Evolutionary conservation across 2,888 invertebrate species (phyloP).

Genomic region (Minunthozetes semirufus): DNA sequence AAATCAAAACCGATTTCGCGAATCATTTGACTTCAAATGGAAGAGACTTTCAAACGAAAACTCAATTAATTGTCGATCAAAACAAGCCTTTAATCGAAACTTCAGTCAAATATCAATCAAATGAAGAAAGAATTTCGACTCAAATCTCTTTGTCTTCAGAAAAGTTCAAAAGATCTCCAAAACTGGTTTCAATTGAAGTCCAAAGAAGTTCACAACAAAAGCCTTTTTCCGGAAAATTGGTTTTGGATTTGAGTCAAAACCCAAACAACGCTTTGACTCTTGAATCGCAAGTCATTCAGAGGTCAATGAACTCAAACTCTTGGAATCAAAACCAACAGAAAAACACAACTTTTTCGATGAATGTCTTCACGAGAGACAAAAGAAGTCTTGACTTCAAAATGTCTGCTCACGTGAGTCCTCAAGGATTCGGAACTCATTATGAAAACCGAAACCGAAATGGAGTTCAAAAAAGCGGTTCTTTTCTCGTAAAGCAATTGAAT

Average conservation of each 20-base stretch:
- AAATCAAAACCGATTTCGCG: not conserved
- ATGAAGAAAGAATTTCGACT: not conserved
- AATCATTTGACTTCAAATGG: no score
- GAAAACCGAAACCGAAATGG: conserved; percentile 16
- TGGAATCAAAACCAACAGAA: not conserved
- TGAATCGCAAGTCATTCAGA: not conserved
- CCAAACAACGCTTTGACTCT: conserved; percentile 19
- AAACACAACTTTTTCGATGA: not conserved
- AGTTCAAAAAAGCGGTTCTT: conserved; percentile 1
- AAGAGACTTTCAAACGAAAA: not conserved
- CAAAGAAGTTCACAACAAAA: not conserved
- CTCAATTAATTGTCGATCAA: not conserved
- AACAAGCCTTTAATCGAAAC: not conserved
- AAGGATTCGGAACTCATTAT: not conserved
- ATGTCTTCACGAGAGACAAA: not conserved
- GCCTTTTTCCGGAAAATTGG: not conserved
- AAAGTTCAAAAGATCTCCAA: conserved; percentile 16
- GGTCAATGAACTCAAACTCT: no score
- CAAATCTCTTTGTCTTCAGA: not conserved
- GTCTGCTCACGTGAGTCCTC: not conserved
- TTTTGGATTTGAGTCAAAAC: not conserved
- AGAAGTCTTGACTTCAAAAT: not conserved
- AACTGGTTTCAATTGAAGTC: not conserved
- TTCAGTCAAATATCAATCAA: not conserved
- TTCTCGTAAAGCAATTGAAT: not conserved